Base-by-base conservation (phyloP, 1,140 invertebrate species). In the Manduca sexta region DNA sequence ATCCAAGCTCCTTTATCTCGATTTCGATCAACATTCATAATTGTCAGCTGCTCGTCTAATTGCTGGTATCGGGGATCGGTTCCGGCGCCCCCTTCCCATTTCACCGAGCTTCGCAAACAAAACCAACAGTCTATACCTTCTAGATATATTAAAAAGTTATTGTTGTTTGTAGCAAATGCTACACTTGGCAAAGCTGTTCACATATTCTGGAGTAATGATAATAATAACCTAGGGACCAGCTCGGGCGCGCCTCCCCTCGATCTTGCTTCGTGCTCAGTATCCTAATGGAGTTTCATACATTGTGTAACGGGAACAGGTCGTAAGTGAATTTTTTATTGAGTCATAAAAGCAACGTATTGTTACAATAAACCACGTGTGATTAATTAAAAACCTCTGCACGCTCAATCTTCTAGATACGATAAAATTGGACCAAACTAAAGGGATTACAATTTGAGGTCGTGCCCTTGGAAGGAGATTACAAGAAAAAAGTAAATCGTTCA, bases 1-100 rank as follows among this genome's bases (percentile, higher is more conserved):
- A 90, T 91, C 86, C 95, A 96, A 40, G 87, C 87, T 3, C 86
- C 84, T 49, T 72, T 72, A 55, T 87, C 84, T 4, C 80, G 56
- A 13, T 77, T 86, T 1, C 88, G 86, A 64, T 93, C 92, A 0
- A 96, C 90, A 29, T 90, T 89, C 4, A 85, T 81, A 18, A 97
- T 91, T 12, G 90, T 91, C 10, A 97, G 87, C 4, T 91, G 91
- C 1, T 94, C 94, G 57, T 94, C 92, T 12, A 83, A 81, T 60
- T 87, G 83, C 14, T 76, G 74, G 53, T 88, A 87, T n/a, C 86
- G 64, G 6, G 77, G 72, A 46, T 87, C 83, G 1, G 62, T 53
- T 11, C 69, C 75, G 4, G 70, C 60, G n/a, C 72, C 82, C 0
- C 83, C 80, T 50, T 87, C 85, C 84, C 84, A 87, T 53, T 85